A percentile compares a stretch with the other conserved stretches of the same genome.
Conservation (phyloP, 2,113 vertebrate species). For the Oenanthe oenanthe region DNA sequence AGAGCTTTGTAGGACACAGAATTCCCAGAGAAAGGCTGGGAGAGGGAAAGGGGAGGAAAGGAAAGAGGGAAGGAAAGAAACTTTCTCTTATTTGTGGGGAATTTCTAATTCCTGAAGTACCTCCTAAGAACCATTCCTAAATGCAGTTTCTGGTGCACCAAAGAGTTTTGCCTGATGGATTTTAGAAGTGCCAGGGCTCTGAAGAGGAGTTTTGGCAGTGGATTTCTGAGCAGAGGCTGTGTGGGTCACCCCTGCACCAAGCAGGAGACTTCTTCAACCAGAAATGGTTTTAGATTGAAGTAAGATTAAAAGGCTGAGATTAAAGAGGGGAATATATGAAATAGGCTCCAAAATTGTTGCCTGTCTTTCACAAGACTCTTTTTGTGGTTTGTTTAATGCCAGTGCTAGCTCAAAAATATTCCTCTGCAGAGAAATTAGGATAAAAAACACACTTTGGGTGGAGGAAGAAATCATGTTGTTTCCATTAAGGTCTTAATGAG, state of each 20-base stretch:
- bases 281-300: slow-evolving; percentile 74
- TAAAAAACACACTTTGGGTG: slow-evolving; percentile 65
- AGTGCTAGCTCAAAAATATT: slow-evolving; percentile 71
- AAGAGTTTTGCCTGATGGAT: background rate
- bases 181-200: slow-evolving; percentile 18
- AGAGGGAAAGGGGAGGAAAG: background rate
- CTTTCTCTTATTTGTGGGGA: background rate
- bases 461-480: slow-evolving; percentile 78
- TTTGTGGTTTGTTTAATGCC: slow-evolving; percentile 84
- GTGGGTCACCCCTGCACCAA: background rate
- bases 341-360: slow-evolving; percentile 78
- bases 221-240: slow-evolving; percentile 41
- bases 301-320: slow-evolving; percentile 84
- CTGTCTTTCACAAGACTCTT: slow-evolving; percentile 76
- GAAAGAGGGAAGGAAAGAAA: background rate
- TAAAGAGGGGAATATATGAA: slow-evolving; percentile 79
- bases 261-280: slow-evolving; percentile 56
- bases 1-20: background rate
- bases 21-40: background rate
- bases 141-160: background rate
- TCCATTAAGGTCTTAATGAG: slow-evolving; percentile 82
- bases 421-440: slow-evolving; percentile 70
- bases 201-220: background rate
- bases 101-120: background rate
- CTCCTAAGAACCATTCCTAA: background rate